phyloP scores from a whole-genome alignment of 2,113 vertebrate genomes.

The Etia nguti region DNA sequence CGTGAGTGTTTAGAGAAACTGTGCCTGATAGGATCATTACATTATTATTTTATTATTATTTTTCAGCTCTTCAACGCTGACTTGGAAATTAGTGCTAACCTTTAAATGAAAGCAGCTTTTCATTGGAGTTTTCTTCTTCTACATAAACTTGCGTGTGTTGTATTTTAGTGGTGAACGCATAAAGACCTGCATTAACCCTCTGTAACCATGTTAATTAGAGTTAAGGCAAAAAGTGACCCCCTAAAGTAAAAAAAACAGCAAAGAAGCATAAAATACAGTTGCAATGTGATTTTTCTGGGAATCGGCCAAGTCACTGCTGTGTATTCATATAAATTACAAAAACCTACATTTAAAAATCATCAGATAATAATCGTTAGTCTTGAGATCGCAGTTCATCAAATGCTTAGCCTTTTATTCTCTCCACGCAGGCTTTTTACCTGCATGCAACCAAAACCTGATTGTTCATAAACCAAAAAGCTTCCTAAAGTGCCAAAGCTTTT shows the following conservation, averaged over 20 bases:
- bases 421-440: not conserved
- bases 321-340: not conserved
- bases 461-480: not conserved
- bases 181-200: not conserved
- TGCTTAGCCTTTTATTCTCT: not conserved
- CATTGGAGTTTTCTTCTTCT: not conserved
- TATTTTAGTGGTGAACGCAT: not conserved
- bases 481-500: not conserved
- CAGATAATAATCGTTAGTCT: not conserved
- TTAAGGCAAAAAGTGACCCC: not conserved
- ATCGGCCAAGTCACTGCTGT: not conserved
- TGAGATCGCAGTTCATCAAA: not conserved
- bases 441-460: not conserved
- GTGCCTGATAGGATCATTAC: not conserved
- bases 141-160: not conserved
- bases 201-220: not conserved
- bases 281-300: not conserved
- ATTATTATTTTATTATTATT: not conserved
- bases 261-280: not conserved
- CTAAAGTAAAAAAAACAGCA: not conserved
- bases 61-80: not conserved
- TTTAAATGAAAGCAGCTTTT: not conserved
- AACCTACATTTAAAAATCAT: not conserved
- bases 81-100: not conserved
- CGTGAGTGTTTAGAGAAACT: not conserved